Evolutionary conservation across 37 sponge, comb jelly and placozoan genomes (phyloP).

Genomic region (Amphimedon queenslandica): DNA sequence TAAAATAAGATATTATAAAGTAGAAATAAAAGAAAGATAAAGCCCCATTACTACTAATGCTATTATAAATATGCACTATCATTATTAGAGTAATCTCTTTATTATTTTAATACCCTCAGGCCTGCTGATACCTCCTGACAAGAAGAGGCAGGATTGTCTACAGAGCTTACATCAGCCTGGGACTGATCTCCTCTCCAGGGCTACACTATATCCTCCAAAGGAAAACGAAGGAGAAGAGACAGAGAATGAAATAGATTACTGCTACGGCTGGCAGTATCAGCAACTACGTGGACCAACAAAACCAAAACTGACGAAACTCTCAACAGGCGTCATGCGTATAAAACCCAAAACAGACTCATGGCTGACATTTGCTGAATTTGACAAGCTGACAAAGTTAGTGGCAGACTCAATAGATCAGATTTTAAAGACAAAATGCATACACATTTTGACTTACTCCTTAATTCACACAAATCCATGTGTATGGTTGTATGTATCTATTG

Average conservation of each 20-base stretch:
- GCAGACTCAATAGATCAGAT: too few species aligned
- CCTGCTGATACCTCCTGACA: slow-evolving; percentile 46
- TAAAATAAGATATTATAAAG: not conserved
- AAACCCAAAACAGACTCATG: slow-evolving; percentile 65
- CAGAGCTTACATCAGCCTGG: slow-evolving; percentile 14
- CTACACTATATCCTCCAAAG: slow-evolving; percentile 3
- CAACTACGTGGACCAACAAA: slow-evolving; percentile 34
- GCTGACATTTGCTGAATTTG: slow-evolving; percentile 58
- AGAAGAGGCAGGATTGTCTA: slow-evolving; percentile 12
- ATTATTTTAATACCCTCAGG: slow-evolving; percentile 23
- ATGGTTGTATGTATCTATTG: too few species aligned
- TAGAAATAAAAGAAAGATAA: not conserved
- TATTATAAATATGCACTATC: too few species aligned
- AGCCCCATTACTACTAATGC: not conserved
- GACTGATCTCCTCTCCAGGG: not conserved
- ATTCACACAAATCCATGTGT: not conserved
- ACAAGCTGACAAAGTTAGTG: slow-evolving; percentile 38
- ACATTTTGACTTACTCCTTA: not conserved
- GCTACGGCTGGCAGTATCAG: slow-evolving; percentile 48
- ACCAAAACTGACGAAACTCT: slow-evolving; percentile 7
- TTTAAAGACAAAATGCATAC: not conserved
- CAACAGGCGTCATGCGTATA: slow-evolving; percentile 41
- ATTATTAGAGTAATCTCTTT: too few species aligned
- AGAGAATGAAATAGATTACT: not conserved
- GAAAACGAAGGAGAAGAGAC: slow-evolving; percentile 2